Conservation (phyloP, 2,888 invertebrate genomes). For the Drosophila paramelanica region DNA sequence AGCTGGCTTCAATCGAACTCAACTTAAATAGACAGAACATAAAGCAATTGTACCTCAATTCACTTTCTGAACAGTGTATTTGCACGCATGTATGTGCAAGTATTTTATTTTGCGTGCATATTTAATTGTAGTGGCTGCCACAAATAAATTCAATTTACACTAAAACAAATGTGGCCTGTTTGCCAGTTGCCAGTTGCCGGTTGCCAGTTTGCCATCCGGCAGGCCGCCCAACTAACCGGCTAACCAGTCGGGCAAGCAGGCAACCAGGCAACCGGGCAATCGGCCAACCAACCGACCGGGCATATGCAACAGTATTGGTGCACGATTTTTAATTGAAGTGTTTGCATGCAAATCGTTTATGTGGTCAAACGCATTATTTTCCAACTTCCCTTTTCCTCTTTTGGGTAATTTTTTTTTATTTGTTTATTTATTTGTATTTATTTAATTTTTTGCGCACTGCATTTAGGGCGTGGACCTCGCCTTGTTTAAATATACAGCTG, state of each 20-base stretch:
- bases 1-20: no score
- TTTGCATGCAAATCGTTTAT: constrained; percentile 79
- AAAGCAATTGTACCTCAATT: not conserved
- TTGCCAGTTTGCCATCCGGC: constrained; percentile 15
- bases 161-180: constrained; percentile 62
- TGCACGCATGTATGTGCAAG: constrained; percentile 5
- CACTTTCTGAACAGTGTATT: not conserved
- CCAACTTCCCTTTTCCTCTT: constrained; percentile 42
- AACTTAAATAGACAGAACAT: no score
- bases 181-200: not conserved
- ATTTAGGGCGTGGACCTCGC: constrained; percentile 20
- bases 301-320: constrained; percentile 49
- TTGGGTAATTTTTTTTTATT: not conserved
- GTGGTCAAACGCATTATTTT: constrained; percentile 76
- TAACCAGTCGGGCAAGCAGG: not conserved
- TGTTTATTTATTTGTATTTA: constrained; percentile 3
- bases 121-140: constrained; percentile 70
- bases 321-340: constrained; percentile 75
- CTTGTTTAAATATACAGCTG: constrained; percentile 20
- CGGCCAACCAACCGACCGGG: constrained; percentile 5
- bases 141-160: constrained; percentile 79
- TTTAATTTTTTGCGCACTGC: constrained; percentile 13
- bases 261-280: not conserved
- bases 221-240: not conserved
- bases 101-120: constrained; percentile 50